Percentiles rank a stretch among this genome's conserved stretches.
Evolutionary conservation across 2,888 invertebrate species (phyloP).

Genomic region (Resseliella maxima): DNA sequence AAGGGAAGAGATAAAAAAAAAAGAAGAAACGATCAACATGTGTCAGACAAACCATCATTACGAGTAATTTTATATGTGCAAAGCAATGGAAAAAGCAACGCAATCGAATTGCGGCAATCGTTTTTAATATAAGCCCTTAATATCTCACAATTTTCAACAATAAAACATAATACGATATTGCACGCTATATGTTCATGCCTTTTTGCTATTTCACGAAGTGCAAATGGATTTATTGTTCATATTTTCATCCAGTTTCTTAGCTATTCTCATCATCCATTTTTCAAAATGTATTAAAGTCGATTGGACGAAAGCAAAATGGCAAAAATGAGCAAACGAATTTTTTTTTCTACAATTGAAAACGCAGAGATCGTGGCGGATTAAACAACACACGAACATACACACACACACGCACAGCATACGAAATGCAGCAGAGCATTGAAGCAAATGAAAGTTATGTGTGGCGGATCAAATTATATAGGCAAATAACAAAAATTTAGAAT

Average conservation of each 20-base stretch:
- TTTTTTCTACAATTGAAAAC: slow-evolving; percentile 39
- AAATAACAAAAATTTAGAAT: not conserved
- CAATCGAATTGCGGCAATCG: slow-evolving; percentile 50
- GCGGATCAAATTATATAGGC: slow-evolving; percentile 17
- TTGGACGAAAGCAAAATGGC: not conserved
- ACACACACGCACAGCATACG: not conserved
- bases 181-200: slow-evolving; percentile 51
- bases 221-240: slow-evolving; percentile 14
- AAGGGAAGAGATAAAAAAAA: not conserved
- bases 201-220: not conserved
- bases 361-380: not conserved
- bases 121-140: slow-evolving; percentile 52
- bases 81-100: not conserved
- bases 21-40: not conserved
- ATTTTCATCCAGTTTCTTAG: slow-evolving; percentile 18
- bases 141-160: slow-evolving; percentile 46
- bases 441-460: slow-evolving; percentile 27
- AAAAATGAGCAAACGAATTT: not conserved
- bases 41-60: slow-evolving; percentile 44
- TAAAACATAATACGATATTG: slow-evolving; percentile 52
- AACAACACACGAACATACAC: not conserved
- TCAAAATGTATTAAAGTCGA: slow-evolving; percentile 27
- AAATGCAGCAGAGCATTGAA: not conserved
- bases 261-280: not conserved
- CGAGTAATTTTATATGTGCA: slow-evolving; percentile 43